Base-by-base conservation (phyloP, 2,888 invertebrate species). In the Linyphia triangularis region DNA sequence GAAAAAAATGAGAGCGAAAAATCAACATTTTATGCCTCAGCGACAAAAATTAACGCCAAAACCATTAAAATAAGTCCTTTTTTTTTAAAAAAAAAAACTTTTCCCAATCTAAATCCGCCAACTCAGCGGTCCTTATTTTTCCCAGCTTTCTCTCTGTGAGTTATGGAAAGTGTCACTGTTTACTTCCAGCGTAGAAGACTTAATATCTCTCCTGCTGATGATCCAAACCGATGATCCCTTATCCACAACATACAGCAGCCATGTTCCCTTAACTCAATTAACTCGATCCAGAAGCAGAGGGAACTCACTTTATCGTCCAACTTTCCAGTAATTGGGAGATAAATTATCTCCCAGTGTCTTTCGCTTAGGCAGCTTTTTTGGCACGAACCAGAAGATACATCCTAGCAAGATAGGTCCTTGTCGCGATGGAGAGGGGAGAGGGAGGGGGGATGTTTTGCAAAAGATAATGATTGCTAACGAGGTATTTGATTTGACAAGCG, bases 281-380 rank as follows among this genome's bases (percentile, higher is more conserved):
- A 57, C 73, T 75, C 2, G 73, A 75, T 75, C 73, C 26, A 75
- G 30, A 59, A 33, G 19, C 51, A 51, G 13, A 51, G 13, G 4
- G 6, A 24, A 13, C 43, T 26, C 30, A 26, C 57, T 30, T 30
- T 43, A 24, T 24, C 51, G 37, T 5, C 72, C 24, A 24, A 40
- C 30, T 59, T 16, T 24, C 59, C 59, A n/a, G 67, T 75, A 75
- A 75, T 75, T 75, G 73, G 73, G 57, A 59, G 19, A 75, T 75
- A 59, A 75, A 75, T 75, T 75, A 75, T 75, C 19, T 30, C 57
- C 26, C n/a, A n/a, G n/a, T n/a, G n/a, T n/a, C n/a, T n/a, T n/a
- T n/a, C n/a, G n/a, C n/a, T n/a, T 6, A 75, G 28, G 57, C 73
- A 30, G 73, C 33, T 51, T 5, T 51, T 1, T n/a, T 40, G 40